Conservation (phyloP, 1,140 invertebrate genomes). For the Drosophila ananassae region DNA sequence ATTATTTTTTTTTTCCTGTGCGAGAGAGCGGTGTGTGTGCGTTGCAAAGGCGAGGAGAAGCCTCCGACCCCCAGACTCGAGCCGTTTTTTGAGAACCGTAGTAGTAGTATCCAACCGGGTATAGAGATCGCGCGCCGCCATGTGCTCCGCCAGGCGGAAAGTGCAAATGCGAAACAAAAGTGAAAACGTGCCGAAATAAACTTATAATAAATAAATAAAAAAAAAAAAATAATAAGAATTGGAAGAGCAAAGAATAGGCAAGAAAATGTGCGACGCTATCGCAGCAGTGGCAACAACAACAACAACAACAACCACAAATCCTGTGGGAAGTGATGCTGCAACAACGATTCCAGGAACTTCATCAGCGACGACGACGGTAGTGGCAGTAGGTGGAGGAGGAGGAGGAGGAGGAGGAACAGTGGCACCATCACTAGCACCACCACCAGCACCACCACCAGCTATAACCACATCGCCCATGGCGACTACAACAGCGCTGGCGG, state of each 20-base stretch:
- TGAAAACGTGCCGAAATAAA: constrained; percentile 74
- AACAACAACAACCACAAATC: constrained; percentile 9
- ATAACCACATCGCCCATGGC: constrained; percentile 2
- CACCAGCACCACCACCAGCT: background rate
- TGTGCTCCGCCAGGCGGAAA: constrained; percentile 25
- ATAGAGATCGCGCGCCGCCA: constrained; percentile 19
- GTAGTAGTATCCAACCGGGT: background rate
- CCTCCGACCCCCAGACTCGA: background rate
- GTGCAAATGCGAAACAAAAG: constrained; percentile 72
- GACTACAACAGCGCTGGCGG: background rate
- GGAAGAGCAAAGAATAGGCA: constrained; percentile 19
- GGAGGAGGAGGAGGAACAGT: too few species aligned
- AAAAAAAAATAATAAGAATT: background rate
- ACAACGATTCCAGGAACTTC: background rate
- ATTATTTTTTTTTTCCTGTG: background rate
- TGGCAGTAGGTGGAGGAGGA: too few species aligned
- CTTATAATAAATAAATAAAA: background rate
- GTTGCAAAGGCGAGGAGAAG: background rate
- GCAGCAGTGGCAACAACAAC: constrained; percentile 25
- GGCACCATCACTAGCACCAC: too few species aligned
- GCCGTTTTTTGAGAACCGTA: background rate
- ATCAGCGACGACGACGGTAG: too few species aligned
- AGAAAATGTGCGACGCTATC: constrained; percentile 71
- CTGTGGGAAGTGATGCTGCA: background rate
- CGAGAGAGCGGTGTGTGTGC: background rate